Percentiles rank a stretch among this genome's conserved stretches.
phyloP scores from a whole-genome alignment of 2,888 invertebrate species.

The Platerodrilus igneus region DNA sequence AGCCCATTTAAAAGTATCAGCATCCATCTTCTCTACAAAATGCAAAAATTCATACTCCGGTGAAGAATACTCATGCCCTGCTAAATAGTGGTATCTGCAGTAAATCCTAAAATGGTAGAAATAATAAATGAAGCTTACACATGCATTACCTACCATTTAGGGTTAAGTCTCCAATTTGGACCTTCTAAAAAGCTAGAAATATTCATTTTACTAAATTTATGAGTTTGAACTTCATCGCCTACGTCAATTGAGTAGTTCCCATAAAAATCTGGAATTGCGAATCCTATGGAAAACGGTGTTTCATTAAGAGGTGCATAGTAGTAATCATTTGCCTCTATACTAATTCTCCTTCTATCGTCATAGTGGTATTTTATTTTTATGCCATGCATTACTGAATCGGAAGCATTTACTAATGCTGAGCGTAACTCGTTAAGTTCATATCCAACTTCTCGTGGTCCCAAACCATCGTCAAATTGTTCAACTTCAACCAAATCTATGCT shows the following conservation, averaged over 20 bases:
- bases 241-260: constrained; percentile 71
- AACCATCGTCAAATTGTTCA: constrained; percentile 73
- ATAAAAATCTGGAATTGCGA: constrained; percentile 76
- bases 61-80: constrained; percentile 68
- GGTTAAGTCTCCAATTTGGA: constrained; percentile 74
- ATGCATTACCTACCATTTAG: constrained; percentile 63
- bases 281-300: constrained; percentile 83
- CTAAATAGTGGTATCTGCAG: constrained; percentile 80
- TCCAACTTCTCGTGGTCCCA: constrained; percentile 61
- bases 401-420: constrained; percentile 66
- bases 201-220: constrained; percentile 62
- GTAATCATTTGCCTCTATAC: constrained; percentile 75
- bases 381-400: constrained; percentile 59
- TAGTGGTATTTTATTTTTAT: constrained; percentile 77
- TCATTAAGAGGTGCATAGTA: constrained; percentile 76
- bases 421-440: constrained; percentile 57
- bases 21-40: constrained; percentile 65
- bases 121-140: constrained; percentile 1
- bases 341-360: constrained; percentile 78
- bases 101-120: constrained; percentile 61
- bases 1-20: constrained; percentile 57
- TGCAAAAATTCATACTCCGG: constrained; percentile 71
- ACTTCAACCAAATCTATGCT: constrained; percentile 94
- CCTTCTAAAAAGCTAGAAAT: constrained; percentile 71
- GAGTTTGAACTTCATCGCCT: constrained; percentile 69